phyloP scores from a whole-genome alignment of 2,888 invertebrate genomes.

The Leptinotarsa peninsularis region DNA sequence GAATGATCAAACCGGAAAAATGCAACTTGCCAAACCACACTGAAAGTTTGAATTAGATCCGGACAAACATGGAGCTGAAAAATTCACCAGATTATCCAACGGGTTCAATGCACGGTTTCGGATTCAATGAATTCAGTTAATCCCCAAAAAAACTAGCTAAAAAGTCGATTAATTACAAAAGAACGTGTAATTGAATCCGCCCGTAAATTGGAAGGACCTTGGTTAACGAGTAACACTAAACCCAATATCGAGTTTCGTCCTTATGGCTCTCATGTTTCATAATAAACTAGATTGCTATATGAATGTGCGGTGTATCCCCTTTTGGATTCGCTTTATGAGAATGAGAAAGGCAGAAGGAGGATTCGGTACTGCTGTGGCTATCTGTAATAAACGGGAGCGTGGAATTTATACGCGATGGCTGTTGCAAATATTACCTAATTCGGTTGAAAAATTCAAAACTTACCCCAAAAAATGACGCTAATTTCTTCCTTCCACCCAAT shows the following conservation, averaged over 20 bases:
- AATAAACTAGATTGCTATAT: constrained; percentile 22
- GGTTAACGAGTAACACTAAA: constrained; percentile 26
- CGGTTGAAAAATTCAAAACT: no score
- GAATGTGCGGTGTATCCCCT: not conserved
- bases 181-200: constrained; percentile 25
- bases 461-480: no score
- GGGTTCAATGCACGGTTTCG: constrained; percentile 7
- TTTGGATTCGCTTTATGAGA: constrained; percentile 12
- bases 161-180: constrained; percentile 20
- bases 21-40: not conserved
- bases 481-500: no score
- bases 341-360: not conserved
- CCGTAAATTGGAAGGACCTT: constrained; percentile 22
- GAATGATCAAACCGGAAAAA: not conserved
- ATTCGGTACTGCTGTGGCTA: not conserved
- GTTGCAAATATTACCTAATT: no score
- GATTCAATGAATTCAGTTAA: constrained; percentile 23
- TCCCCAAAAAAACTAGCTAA: constrained; percentile 10
- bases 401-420: no score
- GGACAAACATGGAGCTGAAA: not conserved
- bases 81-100: constrained; percentile 13
- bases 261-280: constrained; percentile 16
- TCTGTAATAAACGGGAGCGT: no score
- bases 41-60: not conserved
- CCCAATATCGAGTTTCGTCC: constrained; percentile 16